Evolutionary conservation across 2,797 vertebrate species (phyloP), one percentile per base, ranked within the genome.

Genomic region (Staurois parvus): DNA sequence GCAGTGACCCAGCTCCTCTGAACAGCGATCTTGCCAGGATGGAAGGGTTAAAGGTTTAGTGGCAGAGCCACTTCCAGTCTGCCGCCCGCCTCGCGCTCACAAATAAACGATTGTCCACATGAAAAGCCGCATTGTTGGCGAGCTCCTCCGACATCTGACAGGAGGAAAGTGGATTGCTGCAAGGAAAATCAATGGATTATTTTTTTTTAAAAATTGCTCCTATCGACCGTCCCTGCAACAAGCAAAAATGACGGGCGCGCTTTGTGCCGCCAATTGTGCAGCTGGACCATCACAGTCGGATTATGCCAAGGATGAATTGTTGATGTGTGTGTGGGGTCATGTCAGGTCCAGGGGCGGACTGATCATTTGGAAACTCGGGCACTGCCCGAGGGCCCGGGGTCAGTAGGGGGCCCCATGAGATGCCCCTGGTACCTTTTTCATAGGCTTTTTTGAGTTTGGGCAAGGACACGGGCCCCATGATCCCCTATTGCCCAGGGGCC

Each of bases 21-120:
- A 37, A 6, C 37, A 9, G 37, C 24, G 62, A 72, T 85, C 15
- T 62, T 40, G 37, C 79, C 52, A 68, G 10, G 72, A 30, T 7
- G 17, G 32, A 85, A 59, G 84, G 84, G 84, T 81, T 85, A 81
- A 85, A 85, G 72, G 77, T 85, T 85, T 75, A 3, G 84, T 34
- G 28, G 56, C 78, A 62, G 72, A 80, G 4, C 28, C 29, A 40
- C 42, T 75, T 81, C 84, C 76, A 68, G 70, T 79, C 83, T 56
- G 34, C 15, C 45, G n/a, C 76, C 5, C 30, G 75, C 74, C 68
- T 69, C n/a, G 1, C 19, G 24, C 59, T 66, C 10, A 85, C 84
- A 85, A 85, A 75, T 68, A 85, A 75, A 29, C 72, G 62, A 85
- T 85, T 85, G 84, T 85, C 70, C 37, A 6, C 21, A 56, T 85